A percentile compares a stretch with the other conserved stretches of the same genome.
These are phyloP conservation scores for Hyla sarda DNA, from an alignment of 2,113 vertebrate species.

Conservation along the genomic window DNA sequence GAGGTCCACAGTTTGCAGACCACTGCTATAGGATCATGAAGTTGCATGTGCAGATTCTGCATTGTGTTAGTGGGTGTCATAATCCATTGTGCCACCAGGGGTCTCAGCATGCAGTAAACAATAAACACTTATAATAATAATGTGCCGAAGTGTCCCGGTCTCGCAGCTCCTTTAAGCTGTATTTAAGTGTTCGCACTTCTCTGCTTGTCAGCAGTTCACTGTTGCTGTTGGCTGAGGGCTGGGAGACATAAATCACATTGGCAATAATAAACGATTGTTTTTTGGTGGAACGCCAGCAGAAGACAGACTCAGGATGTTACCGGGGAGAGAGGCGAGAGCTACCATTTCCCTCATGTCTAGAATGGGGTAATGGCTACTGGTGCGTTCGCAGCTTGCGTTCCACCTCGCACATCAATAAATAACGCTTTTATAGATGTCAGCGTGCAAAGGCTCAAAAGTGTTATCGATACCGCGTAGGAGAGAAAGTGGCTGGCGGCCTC, in stretches of 20 bases:
- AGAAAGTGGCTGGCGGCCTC: neutral
- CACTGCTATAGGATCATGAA: neutral
- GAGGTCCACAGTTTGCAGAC: too few species aligned
- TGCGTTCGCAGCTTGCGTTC: slow-evolving; percentile 12
- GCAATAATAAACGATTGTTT: slow-evolving; percentile 46
- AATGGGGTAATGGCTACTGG: neutral
- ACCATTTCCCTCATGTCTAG: slow-evolving; percentile 24
- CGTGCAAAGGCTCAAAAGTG: neutral
- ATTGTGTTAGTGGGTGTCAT: neutral
- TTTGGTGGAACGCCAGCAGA: slow-evolving; percentile 39
- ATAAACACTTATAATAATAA: neutral
- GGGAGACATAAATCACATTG: slow-evolving; percentile 42
- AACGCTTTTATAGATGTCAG: slow-evolving; percentile 18
- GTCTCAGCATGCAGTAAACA: slow-evolving; percentile 17
- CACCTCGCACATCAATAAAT: slow-evolving; percentile 30
- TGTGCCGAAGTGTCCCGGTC: neutral
- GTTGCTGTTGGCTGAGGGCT: slow-evolving; percentile 40
- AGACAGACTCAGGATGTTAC: slow-evolving; percentile 22
- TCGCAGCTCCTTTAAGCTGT: slow-evolving; percentile 38
- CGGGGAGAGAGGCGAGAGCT: slow-evolving; percentile 14
- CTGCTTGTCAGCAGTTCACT: slow-evolving; percentile 33
- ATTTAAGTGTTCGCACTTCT: slow-evolving; percentile 35
- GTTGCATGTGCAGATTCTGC: neutral
- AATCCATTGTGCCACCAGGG: neutral
- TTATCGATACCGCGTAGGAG: neutral